These are phyloP conservation scores for Dasysyrphus albostriatus DNA, from an alignment of 2,888 invertebrate genomes.

Conservation along the genomic window DNA sequence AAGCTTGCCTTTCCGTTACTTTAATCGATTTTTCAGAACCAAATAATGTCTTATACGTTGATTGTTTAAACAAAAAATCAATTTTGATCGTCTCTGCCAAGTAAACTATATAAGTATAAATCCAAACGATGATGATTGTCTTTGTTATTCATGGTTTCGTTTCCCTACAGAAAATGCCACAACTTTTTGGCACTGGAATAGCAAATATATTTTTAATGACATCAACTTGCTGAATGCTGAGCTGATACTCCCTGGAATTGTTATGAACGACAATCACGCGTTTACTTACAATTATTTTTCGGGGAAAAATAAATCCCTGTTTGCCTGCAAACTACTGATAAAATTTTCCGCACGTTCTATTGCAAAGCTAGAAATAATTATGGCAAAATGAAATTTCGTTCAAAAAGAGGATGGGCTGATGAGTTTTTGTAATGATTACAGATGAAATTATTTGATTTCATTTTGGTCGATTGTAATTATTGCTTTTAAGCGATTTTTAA, in stretches of 20 bases:
- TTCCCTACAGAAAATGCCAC: not conserved
- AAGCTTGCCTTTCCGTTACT: not conserved
- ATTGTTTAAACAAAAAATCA: not conserved
- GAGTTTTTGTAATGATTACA: not conserved
- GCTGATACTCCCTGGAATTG: not conserved
- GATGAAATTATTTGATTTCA: slow-evolving; percentile 8
- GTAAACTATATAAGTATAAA: not conserved
- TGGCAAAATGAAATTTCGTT: not conserved
- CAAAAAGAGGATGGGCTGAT: not conserved
- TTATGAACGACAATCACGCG: slow-evolving; percentile 7
- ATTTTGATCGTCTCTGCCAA: not conserved
- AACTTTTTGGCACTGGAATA: not conserved
- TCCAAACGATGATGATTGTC: not conserved
- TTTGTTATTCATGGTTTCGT: not conserved
- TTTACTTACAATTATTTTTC: not conserved
- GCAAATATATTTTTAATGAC: slow-evolving; percentile 11
- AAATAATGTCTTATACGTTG: not conserved
- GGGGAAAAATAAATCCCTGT: not conserved
- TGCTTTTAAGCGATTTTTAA: not conserved
- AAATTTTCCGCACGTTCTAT: not conserved
- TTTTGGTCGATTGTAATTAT: not conserved
- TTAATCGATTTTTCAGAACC: not conserved
- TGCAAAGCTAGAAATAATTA: not conserved
- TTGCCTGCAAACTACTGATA: slow-evolving; percentile 25
- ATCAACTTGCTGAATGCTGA: too few species aligned